Conservation (phyloP, 2,113 vertebrate species). For the Leucopsar rothschildi region DNA sequence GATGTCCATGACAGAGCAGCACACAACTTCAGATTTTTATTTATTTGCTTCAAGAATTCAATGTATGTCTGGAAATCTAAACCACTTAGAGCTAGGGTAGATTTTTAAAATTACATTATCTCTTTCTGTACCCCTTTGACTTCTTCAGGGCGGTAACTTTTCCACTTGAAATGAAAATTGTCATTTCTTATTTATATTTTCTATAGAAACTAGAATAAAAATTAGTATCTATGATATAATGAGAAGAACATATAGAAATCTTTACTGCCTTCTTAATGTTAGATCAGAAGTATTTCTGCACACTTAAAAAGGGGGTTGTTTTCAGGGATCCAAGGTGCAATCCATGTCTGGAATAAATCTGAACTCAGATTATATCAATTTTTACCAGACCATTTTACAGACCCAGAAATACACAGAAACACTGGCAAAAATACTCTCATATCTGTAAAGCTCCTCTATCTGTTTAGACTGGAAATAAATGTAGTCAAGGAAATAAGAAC, state of each 20-base stretch:
- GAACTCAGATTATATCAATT: background rate
- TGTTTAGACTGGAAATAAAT: background rate
- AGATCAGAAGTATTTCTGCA: background rate
- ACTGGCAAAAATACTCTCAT: background rate
- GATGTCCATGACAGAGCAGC: background rate
- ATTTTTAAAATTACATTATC: background rate
- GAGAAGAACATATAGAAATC: background rate
- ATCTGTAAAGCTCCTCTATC: background rate
- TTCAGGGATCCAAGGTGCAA: background rate
- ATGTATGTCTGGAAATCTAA: background rate
- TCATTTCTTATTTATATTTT: background rate
- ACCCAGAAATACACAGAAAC: background rate
- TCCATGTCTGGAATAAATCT: background rate
- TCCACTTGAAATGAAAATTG: background rate
- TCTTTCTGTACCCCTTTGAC: background rate
- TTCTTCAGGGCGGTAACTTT: background rate
- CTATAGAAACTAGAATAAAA: background rate
- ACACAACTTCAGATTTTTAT: background rate
- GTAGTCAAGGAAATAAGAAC: background rate
- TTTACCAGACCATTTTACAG: background rate
- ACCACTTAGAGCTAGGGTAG: background rate
- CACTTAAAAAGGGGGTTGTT: background rate
- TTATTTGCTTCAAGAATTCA: background rate
- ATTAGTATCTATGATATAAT: background rate
- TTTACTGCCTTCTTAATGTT: background rate